Base-by-base conservation (phyloP, 1,140 invertebrate species). In the Saccostrea echinata region DNA sequence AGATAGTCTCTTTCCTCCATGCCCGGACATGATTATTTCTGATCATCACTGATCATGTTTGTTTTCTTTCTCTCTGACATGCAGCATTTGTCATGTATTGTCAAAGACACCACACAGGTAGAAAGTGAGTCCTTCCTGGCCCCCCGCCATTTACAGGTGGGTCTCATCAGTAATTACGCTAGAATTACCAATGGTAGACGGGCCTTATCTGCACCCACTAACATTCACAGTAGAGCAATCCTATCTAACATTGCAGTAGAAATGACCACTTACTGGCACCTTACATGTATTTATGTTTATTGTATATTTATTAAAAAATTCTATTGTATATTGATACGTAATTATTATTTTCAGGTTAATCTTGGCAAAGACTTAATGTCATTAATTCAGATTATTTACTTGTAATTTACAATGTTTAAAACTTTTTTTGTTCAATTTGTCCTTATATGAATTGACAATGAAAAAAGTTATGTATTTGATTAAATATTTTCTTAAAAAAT, bases 131-230 rank as follows among this genome's bases (percentile, higher is more conserved):
- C 91, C 53, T 87, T 92, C 84, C 88, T 93, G 27, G 92, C 91
- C 64, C 88, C 90, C n/a, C 86, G 84, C 43, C 93, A 92, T 71
- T 80, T 92, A 1, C 91, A 93, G 93, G 93, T 93, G 90, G 91
- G 92, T 92, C 84, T 68, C 13, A 52, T 68, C 13, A 52, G 13
- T 53, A 51, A 18, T 21, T 83, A 16, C 21, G 35, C 18, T 83
- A 83, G 33, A 52, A 33, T 43, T 43, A 43, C 43, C 43, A 30
- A 30, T 3, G 24, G 43, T 83, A 83, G 81, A 52, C 21, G 81
- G 35, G 81, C 51, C 43, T 51, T 51, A 52, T 8, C 81, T 83
- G 35, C 81, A 83, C 51, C n/a, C 81, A 83, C 51, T 61, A 61
- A 61, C 55, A 61, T 18, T 61, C 43, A 61, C 55, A 61, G 55